Evolutionary conservation across 2,888 invertebrate species (phyloP), one percentile per base, ranked within the genome.

Genomic region (Acleris cristana): DNA sequence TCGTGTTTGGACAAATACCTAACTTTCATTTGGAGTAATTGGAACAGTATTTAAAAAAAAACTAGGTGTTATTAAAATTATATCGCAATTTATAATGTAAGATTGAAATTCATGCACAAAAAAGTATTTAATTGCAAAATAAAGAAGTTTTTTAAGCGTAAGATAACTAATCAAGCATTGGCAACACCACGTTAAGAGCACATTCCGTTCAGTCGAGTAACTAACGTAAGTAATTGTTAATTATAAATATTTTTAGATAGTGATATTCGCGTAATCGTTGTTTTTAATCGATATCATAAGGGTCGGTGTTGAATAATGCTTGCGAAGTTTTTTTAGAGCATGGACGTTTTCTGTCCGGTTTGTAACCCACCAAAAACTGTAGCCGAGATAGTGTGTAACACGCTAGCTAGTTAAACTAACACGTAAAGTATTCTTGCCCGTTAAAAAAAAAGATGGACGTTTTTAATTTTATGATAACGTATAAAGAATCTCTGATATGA

Each of bases 191-290:
- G 79, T 86, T 85, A 81, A 74, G 80, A 83, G 89, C 90, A 91
- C 90, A 91, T 91, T 92, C 91, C 91, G 90, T 92, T 90, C 90
- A 88, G 74, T 85, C 83, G 82, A 81, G 74, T 78, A 76, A 76
- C 81, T 80, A 81, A 80, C 80, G 80, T 76, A 76, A 77, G 73
- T 79, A 81, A 81, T 78, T 83, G 80, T 84, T 85, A 81, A 82
- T 73, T 73, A 74, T 80, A 77, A 79, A 81, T 82, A 80, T 79
- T 67, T 76, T 78, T 74, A 73, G 69, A 74, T 82, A 83, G 80
- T 81, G 77, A 79, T 83, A 79, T 78, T 76, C 76, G 79, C 74
- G 74, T 84, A 83, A 79, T 74, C 74, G 73, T 79, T 76, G 72
- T 72, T 76, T 74, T 70, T 65, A 59, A 66, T 70, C 54, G 40